These are phyloP conservation scores for Hylaea fasciaria DNA, from an alignment of 2,888 invertebrate species.

Conservation along the genomic window DNA sequence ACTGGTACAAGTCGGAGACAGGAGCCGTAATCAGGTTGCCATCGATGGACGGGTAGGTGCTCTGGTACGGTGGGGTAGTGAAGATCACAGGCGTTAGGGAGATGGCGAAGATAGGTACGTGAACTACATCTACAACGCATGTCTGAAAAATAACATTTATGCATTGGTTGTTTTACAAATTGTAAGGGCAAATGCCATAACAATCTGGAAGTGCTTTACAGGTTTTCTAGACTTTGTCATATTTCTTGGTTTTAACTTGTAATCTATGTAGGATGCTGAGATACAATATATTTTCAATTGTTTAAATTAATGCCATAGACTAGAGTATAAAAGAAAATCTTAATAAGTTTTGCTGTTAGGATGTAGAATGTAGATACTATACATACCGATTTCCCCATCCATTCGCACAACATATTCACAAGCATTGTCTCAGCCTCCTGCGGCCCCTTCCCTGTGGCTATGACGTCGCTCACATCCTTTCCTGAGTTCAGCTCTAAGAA, in stretches of 20 bases:
- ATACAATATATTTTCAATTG: too few species aligned
- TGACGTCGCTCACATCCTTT: constrained; percentile 67
- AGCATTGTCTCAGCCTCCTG: constrained; percentile 65
- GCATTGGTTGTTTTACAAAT: too few species aligned
- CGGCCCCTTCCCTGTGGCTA: constrained; percentile 63
- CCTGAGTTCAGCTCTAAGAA: constrained; percentile 74
- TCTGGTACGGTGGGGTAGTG: constrained; percentile 85
- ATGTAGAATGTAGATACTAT: too few species aligned
- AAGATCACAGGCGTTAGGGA: constrained; percentile 85
- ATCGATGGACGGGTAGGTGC: constrained; percentile 83
- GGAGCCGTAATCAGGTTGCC: constrained; percentile 63
- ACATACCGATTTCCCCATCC: constrained; percentile 86
- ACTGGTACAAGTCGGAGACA: constrained; percentile 65
- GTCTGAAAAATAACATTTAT: constrained; percentile 83
- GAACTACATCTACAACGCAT: constrained; percentile 85
- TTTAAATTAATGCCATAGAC: too few species aligned
- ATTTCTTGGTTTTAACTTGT: too few species aligned
- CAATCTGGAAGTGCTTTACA: too few species aligned
- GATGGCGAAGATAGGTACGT: constrained; percentile 86
- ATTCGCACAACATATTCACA: constrained; percentile 69
- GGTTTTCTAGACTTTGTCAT: too few species aligned
- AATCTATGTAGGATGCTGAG: too few species aligned
- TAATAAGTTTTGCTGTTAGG: too few species aligned
- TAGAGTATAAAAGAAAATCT: too few species aligned
- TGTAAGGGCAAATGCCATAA: too few species aligned